Base-by-base conservation (phyloP, 1,140 invertebrate genomes). In the Sitodiplosis mosellana region DNA sequence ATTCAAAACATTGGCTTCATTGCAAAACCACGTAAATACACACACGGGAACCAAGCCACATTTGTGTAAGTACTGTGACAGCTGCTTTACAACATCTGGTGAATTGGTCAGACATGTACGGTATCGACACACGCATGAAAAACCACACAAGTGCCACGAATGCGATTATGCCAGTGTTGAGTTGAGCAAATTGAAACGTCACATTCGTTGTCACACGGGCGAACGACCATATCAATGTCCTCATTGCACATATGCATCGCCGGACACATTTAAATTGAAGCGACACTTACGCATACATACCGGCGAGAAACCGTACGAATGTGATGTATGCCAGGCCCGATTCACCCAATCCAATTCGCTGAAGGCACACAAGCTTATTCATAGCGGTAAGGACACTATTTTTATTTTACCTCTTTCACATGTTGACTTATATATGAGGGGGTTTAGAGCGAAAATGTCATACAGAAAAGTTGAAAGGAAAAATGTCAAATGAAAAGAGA, bases 271-370 rank as follows among this genome's bases (percentile, higher is more conserved):
- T 64, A 97, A 97, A 68, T 67, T 98, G 60, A 89, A 93, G 61
- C 83, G 93, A 27, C 92, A 97, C 64, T 72, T 93, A 53, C 80
- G 92, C 38, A 96, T 91, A 14, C 93, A 98, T 58, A 96, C 92
- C 0, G 92, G 92, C 1, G 88, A 93, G 58, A 83, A 87, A 52
- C 60, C 58, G 12, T 48, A 43, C 61, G 86, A 92, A 60, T 98
- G 93, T 68, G 88, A 90, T 52, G 77, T 84, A 53, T 97, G 93
- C 68, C 78, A 85, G 56, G 75, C 86, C 22, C 72, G 87, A 54
- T 98, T 98, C 65, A 96, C 92, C 0, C 93, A 97, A 61, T 93
- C 87, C 7, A 97, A 97, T 68, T 93, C 88, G 52, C 69, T 93
- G 14, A 93, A 93, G 60, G 83, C 90, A 14, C 93, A 98, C 63